Base-by-base conservation (phyloP, 2,888 invertebrate genomes). In the Epsilonema sp. region DNA sequence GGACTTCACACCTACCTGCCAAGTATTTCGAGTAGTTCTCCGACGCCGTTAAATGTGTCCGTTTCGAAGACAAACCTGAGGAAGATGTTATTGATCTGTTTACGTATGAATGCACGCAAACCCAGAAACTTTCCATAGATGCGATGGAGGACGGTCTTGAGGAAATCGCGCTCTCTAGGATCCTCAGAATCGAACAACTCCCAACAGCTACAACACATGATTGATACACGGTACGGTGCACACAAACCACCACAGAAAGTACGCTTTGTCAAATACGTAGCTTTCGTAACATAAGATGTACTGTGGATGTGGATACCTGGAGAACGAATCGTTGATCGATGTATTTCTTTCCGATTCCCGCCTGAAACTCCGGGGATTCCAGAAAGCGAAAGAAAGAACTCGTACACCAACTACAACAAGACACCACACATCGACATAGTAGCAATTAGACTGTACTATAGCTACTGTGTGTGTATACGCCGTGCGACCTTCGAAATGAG, bases 61-160 rank as follows among this genome's bases (percentile, higher is more conserved):
- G 94, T 94, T 76, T 97, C 94, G 73, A 94, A 97, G 66, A 97
- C 89, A 74, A 97, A 97, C 75, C 90, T 84, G 64, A 52, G 69
- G 75, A 94, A 94, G 70, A 92, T 90, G 74, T 94, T 92, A 74
- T 94, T 94, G 67, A 94, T 94, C 75, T 94, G 92, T 77, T 92
- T 90, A 66, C 92, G 8, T 71, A 94, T 94, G 74, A 89, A 94
- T 67, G 94, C 90, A 68, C 97, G 78, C 68, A 94, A 78, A 54
- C 90, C 89, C 66, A 97, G 76, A 74, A 97, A 97, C 76, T 97
- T 97, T 60, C 94, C 97, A 74, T 97, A 97, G 73, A 97, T 94
- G 73, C 94, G 79, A 74, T 97, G 97, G 66, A 97, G 76, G 63
- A 90, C 89, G 61, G 94, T 97, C 75, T 97, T 97, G 62, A 97